A percentile compares a stretch with the other conserved stretches of the same genome.
phyloP scores from a whole-genome alignment of 2,888 invertebrate genomes.

The Subacronicta megacephala region DNA sequence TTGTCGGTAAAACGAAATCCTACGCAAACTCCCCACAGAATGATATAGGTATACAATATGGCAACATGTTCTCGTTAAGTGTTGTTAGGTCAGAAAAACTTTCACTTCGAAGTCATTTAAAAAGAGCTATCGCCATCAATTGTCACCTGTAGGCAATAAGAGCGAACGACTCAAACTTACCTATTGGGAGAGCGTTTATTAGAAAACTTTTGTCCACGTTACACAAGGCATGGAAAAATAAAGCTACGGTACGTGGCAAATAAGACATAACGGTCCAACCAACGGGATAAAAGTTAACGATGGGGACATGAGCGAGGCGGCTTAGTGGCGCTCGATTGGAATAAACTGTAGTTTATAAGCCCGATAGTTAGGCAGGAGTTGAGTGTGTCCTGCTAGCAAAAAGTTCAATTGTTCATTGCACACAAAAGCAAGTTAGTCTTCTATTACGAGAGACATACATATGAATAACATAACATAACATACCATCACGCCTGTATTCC shows the following conservation, averaged over 20 bases:
- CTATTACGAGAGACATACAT: no score
- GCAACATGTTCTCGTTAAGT: slow-evolving; percentile 58
- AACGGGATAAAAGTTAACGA: slow-evolving; percentile 56
- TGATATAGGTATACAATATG: slow-evolving; percentile 42
- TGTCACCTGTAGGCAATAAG: slow-evolving; percentile 88
- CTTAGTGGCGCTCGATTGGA: slow-evolving; percentile 46
- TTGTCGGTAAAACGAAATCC: slow-evolving; percentile 19
- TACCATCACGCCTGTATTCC: no score
- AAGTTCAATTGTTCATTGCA: slow-evolving; percentile 37
- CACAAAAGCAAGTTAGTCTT: no score
- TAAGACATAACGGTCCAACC: slow-evolving; percentile 81
- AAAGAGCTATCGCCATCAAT: slow-evolving; percentile 86
- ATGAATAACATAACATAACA: no score
- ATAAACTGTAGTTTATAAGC: slow-evolving; percentile 46
- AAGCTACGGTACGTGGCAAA: slow-evolving; percentile 85
- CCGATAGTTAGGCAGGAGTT: slow-evolving; percentile 42
- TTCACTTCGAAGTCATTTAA: slow-evolving; percentile 78
- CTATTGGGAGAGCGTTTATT: slow-evolving; percentile 84
- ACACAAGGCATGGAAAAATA: slow-evolving; percentile 80
- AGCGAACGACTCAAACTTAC: slow-evolving; percentile 76
- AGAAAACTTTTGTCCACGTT: slow-evolving; percentile 83
- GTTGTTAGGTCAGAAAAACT: slow-evolving; percentile 60
- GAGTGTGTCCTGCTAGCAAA: slow-evolving; percentile 18
- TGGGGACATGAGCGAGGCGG: slow-evolving; percentile 43
- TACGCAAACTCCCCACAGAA: slow-evolving; percentile 24